These are phyloP conservation scores for Acropora tenuis DNA, from an alignment of 64 coral and sea anemone genomes.

Conservation along the genomic window DNA sequence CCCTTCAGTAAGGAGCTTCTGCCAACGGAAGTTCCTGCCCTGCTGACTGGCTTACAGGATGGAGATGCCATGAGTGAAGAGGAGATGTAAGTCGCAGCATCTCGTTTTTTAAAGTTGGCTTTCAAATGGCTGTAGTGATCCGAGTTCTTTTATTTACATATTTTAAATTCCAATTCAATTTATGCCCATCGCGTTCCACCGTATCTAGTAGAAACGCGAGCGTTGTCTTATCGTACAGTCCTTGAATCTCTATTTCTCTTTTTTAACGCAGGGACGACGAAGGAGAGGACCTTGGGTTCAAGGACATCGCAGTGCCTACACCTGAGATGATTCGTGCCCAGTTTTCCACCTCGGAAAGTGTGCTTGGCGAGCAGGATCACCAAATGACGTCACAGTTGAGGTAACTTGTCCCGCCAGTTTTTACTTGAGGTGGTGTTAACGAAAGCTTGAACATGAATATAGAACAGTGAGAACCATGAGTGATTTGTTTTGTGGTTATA, in stretches of 20 bases:
- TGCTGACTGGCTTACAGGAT: slow-evolving; percentile 79
- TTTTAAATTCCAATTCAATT: no score
- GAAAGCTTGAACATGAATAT: neutral
- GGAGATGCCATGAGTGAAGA: slow-evolving; percentile 89
- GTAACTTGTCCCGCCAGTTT: neutral
- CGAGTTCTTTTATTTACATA: no score
- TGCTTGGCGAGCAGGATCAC: slow-evolving; percentile 60
- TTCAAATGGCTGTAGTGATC: no score
- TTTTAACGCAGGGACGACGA: slow-evolving; percentile 68
- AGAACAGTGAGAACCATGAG: neutral
- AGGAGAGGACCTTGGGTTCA: slow-evolving; percentile 28
- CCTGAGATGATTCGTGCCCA: slow-evolving; percentile 92
- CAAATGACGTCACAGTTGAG: slow-evolving; percentile 59
- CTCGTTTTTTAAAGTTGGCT: neutral
- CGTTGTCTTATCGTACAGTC: no score
- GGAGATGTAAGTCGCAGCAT: slow-evolving; percentile 63
- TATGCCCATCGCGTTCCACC: no score
- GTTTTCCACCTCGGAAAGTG: slow-evolving; percentile 83
- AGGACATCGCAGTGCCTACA: slow-evolving; percentile 75
- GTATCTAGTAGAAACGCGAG: no score
- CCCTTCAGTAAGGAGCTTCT: slow-evolving; percentile 94
- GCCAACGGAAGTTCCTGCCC: slow-evolving; percentile 72
- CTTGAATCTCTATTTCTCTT: neutral
- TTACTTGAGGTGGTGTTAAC: neutral
- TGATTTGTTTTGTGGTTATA: neutral